Evolutionary conservation across 1,140 invertebrate species (phyloP).

Genomic region (Drosophila grimshawi): DNA sequence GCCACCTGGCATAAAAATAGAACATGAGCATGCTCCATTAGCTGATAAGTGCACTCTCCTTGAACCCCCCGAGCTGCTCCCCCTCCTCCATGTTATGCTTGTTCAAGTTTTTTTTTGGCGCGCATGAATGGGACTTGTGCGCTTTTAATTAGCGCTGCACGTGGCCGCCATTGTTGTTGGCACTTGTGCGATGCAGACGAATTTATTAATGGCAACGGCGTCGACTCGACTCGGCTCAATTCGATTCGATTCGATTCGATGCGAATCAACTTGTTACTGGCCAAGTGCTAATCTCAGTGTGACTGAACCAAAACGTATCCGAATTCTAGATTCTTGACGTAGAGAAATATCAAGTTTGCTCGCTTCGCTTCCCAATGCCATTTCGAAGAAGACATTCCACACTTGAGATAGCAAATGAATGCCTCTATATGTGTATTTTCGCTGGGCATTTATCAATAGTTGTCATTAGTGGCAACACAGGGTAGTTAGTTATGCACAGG

Average conservation of each 20-base stretch:
- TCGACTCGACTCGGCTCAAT: background rate
- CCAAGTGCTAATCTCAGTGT: background rate
- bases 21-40: slow-evolving; percentile 5
- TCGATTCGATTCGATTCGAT: background rate
- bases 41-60: slow-evolving; percentile 25
- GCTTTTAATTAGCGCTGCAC: slow-evolving; percentile 62
- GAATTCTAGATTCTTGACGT: too few relatives aligned
- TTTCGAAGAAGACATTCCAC: too few relatives aligned
- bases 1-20: slow-evolving; percentile 39
- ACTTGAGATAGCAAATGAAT: too few relatives aligned
- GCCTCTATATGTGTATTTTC: too few relatives aligned
- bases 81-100: background rate
- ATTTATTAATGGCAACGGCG: slow-evolving; percentile 21
- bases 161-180: slow-evolving; percentile 63
- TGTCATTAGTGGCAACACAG: background rate
- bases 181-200: slow-evolving; percentile 9
- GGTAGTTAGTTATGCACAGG: slow-evolving; percentile 11
- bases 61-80: background rate
- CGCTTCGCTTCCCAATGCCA: too few relatives aligned
- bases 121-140: slow-evolving; percentile 38
- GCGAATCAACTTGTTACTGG: background rate
- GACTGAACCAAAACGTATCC: background rate
- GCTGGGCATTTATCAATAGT: background rate
- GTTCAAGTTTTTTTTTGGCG: background rate
- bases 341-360: too few relatives aligned